These are phyloP conservation scores for Hippocampus barbouri DNA, from an alignment of 2,113 vertebrate species.

Conservation along the genomic window DNA sequence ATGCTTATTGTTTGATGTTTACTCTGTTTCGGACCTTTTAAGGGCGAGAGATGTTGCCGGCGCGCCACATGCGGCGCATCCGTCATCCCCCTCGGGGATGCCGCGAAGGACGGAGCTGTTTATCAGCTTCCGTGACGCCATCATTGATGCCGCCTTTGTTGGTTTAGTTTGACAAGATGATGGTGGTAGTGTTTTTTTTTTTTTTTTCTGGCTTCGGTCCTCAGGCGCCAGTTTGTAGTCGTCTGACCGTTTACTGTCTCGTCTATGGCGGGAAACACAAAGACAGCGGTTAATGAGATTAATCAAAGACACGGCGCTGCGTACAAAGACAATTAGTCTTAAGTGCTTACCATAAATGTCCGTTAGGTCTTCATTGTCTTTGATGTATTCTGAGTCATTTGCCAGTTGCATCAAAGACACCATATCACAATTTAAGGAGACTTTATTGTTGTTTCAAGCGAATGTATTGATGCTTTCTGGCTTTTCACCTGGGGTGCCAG, in stretches of 20 bases:
- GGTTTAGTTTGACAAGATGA: constrained; percentile 22
- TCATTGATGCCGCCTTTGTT: not conserved
- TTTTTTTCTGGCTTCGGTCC: constrained; percentile 9
- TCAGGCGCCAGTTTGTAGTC: constrained; percentile 49
- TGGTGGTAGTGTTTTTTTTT: not conserved
- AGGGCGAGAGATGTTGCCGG: constrained; percentile 46
- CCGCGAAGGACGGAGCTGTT: constrained; percentile 28
- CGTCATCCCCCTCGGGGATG: constrained; percentile 25
- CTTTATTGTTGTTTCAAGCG: not conserved
- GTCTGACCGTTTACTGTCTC: constrained; percentile 48
- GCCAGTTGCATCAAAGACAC: not conserved
- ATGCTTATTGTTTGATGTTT: constrained; percentile 66
- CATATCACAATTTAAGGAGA: not conserved
- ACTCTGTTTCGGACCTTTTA: constrained; percentile 40
- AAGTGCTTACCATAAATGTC: not conserved
- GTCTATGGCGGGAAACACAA: constrained; percentile 29
- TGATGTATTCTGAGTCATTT: too few relatives aligned
- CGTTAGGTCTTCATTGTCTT: too few relatives aligned
- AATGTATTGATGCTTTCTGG: too few relatives aligned
- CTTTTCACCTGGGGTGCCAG: too few relatives aligned
- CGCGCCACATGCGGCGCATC: constrained; percentile 40
- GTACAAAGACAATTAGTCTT: too few relatives aligned
- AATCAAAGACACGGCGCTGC: not conserved
- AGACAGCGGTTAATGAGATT: not conserved
- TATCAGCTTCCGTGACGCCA: not conserved